Conservation (phyloP, 1,140 invertebrate species). For the Thereuonema tuberculata region DNA sequence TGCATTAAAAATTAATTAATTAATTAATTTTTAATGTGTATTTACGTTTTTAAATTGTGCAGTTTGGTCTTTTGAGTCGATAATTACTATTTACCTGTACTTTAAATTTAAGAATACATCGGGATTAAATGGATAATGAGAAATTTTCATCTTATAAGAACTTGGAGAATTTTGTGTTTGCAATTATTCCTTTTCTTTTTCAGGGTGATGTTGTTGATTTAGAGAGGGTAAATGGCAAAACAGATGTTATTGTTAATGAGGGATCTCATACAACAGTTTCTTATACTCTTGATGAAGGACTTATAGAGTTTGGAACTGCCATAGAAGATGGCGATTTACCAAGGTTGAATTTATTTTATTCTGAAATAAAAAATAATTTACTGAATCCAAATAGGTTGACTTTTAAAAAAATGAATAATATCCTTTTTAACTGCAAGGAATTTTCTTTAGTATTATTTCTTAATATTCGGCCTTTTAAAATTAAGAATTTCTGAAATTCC, state of each 20-base stretch:
- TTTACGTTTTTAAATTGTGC: too few relatives aligned
- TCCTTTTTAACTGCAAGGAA: too few relatives aligned
- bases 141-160: too few relatives aligned
- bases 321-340: conserved; percentile 81
- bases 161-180: too few relatives aligned
- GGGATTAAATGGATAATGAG: background rate
- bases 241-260: conserved; percentile 59
- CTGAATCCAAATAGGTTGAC: background rate
- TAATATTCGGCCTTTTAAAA: too few relatives aligned
- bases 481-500: too few relatives aligned
- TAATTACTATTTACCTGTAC: background rate
- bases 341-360: conserved; percentile 26
- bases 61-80: too few relatives aligned
- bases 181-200: conserved; percentile 4
- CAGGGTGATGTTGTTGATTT: conserved; percentile 68
- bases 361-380: too few relatives aligned
- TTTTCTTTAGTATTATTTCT: too few relatives aligned
- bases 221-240: conserved; percentile 51
- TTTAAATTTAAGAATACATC: background rate
- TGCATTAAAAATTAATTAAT: too few relatives aligned
- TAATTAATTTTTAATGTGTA: too few relatives aligned
- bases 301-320: conserved; percentile 92
- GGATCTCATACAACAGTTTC: conserved; percentile 41
- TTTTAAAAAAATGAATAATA: background rate
- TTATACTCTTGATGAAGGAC: conserved; percentile 66